phyloP scores from a whole-genome alignment of 1,140 invertebrate genomes.

The Lamellibrachia luymesi region DNA sequence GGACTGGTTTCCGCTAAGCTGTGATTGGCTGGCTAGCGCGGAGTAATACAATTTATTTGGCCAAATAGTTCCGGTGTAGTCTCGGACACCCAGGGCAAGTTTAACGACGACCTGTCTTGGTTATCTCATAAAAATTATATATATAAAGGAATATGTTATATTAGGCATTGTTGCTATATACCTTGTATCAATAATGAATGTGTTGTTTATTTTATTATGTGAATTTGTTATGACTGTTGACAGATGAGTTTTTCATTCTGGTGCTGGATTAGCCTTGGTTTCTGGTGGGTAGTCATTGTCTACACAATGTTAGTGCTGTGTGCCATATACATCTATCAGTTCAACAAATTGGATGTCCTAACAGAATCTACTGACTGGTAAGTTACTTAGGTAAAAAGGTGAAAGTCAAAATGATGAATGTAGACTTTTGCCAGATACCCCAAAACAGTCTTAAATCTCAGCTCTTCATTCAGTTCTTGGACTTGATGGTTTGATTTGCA shows the following conservation, averaged over 20 bases:
- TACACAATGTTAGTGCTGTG: conserved; percentile 95
- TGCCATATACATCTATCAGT: conserved; percentile 97
- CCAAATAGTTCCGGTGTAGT: too few species aligned
- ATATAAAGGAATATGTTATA: not conserved
- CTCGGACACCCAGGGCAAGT: too few species aligned
- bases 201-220: not conserved
- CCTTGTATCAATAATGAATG: not conserved
- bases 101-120: too few species aligned
- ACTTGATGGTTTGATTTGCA: not conserved
- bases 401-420: too few species aligned
- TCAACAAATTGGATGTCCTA: conserved; percentile 50
- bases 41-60: too few species aligned
- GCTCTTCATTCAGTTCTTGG: conserved; percentile 49
- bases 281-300: conserved; percentile 94
- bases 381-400: not conserved
- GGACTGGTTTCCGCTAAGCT: too few species aligned
- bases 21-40: too few species aligned
- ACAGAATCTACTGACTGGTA: not conserved
- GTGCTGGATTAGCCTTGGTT: conserved; percentile 50
- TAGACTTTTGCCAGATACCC: conserved; percentile 70
- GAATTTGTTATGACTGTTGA: not conserved
- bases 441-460: conserved; percentile 83
- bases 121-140: too few species aligned
- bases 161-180: not conserved
- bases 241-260: not conserved